Percentiles rank a stretch among this genome's conserved stretches.
These are phyloP conservation scores for Setophaga coronata DNA, from an alignment of 2,113 vertebrate genomes.

Conservation along the genomic window DNA sequence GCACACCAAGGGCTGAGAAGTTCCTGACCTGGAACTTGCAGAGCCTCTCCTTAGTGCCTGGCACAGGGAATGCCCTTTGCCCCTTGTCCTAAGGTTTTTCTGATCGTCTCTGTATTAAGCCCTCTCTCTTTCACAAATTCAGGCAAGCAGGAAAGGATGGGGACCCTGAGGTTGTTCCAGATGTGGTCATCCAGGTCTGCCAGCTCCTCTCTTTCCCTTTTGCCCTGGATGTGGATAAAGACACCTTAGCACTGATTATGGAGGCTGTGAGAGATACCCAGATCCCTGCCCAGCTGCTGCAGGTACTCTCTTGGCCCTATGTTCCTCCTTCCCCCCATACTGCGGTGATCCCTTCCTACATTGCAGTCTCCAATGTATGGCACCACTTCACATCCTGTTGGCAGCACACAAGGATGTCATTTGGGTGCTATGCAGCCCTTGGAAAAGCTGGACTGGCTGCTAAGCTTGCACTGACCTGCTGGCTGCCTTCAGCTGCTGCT, in stretches of 20 bases:
- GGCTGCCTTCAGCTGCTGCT: background rate
- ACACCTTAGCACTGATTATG: conserved; percentile 40
- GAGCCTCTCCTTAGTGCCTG: background rate
- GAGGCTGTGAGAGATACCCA: conserved; percentile 57
- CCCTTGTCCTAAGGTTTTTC: background rate
- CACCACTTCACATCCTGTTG: background rate
- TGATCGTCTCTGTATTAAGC: background rate
- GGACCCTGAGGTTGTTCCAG: conserved; percentile 59
- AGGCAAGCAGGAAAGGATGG: conserved; percentile 58
- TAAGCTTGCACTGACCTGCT: background rate
- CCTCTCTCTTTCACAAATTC: background rate
- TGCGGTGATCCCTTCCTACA: background rate
- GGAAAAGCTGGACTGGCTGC: background rate
- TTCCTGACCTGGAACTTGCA: background rate
- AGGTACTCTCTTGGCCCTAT: conserved; percentile 57
- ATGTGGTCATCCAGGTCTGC: conserved; percentile 70
- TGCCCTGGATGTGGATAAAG: conserved; percentile 67
- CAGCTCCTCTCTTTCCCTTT: conserved; percentile 80
- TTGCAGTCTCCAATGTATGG: rapidly evolving
- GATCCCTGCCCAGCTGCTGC: conserved; percentile 71
- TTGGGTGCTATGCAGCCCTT: background rate
- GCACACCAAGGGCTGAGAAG: background rate
- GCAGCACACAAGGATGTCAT: background rate
- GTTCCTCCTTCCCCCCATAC: background rate
- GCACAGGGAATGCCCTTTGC: background rate